phyloP scores from a whole-genome alignment of 1,140 invertebrate genomes.

The Chlorops oryzae region DNA sequence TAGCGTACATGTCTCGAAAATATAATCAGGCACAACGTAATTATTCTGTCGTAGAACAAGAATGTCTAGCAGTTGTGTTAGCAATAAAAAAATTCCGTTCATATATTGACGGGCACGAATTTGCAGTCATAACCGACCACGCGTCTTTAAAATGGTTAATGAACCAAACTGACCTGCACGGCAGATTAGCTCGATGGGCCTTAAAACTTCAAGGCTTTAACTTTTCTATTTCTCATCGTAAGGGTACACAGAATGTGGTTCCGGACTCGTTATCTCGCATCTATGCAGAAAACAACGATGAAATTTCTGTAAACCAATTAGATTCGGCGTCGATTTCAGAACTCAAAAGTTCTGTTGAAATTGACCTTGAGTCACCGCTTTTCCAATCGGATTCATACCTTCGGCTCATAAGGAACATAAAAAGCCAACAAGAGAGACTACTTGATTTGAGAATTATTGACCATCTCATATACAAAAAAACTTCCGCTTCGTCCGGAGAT shows the following conservation, averaged over 20 bases:
- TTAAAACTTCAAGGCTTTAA: slow-evolving; percentile 28
- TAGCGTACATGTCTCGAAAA: slow-evolving; percentile 36
- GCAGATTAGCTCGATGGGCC: slow-evolving; percentile 31
- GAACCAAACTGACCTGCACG: slow-evolving; percentile 39
- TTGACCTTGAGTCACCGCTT: too few relatives aligned
- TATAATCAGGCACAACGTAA: slow-evolving; percentile 31
- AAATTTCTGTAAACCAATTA: too few relatives aligned
- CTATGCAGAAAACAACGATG: too few relatives aligned
- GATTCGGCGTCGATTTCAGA: too few relatives aligned
- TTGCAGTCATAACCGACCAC: slow-evolving; percentile 41
- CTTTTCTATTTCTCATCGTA: slow-evolving; percentile 34
- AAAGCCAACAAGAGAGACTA: not conserved
- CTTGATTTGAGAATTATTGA: not conserved
- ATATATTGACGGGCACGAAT: slow-evolving; percentile 44
- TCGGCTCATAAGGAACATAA: too few relatives aligned
- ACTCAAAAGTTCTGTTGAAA: too few relatives aligned
- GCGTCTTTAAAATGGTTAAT: slow-evolving; percentile 24
- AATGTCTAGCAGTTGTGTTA: slow-evolving; percentile 47
- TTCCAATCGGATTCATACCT: too few relatives aligned
- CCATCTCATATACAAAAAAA: not conserved
- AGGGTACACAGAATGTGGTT: slow-evolving; percentile 30
- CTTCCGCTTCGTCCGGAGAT: not conserved
- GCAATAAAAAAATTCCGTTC: slow-evolving; percentile 43
- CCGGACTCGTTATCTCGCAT: slow-evolving; percentile 16
- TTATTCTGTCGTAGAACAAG: too few relatives aligned